Conservation (phyloP, 2,797 vertebrate genomes). For the Xenopus petersii region DNA sequence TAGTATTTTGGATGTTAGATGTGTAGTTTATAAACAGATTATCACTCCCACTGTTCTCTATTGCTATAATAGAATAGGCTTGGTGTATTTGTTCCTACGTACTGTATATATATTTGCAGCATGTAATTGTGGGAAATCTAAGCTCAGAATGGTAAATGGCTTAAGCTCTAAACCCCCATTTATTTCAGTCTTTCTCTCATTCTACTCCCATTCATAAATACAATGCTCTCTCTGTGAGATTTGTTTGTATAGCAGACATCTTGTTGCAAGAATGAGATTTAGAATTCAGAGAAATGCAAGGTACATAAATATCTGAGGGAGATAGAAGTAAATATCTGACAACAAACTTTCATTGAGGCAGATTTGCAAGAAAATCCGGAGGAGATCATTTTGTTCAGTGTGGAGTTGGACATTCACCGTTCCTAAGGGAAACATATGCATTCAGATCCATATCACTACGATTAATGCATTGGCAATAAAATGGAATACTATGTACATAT, state of each 20-base stretch:
- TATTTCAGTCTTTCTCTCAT: not conserved
- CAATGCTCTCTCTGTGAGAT: slow-evolving; percentile 21
- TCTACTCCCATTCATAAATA: slow-evolving; percentile 16
- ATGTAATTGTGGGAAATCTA: too few species aligned
- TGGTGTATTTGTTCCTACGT: too few species aligned
- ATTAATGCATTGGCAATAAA: not conserved
- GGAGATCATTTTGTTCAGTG: too few species aligned
- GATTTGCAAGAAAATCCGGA: too few species aligned
- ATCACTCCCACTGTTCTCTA: too few species aligned
- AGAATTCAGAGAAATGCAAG: too few species aligned
- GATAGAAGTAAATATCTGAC: too few species aligned
- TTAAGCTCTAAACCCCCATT: not conserved
- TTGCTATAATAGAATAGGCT: too few species aligned
- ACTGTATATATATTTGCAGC: too few species aligned
- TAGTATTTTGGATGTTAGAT: not conserved
- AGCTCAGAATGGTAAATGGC: not conserved
- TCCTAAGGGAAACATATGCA: not conserved
- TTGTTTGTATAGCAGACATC: not conserved
- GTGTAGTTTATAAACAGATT: too few species aligned
- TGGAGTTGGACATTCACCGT: not conserved
- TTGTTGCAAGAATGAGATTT: not conserved
- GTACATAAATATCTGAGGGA: too few species aligned
- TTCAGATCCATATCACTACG: not conserved
- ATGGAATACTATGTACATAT: not conserved
- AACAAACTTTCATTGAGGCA: too few species aligned